Percentiles rank a stretch among this genome's conserved stretches.
Conservation (phyloP, 2,888 invertebrate species). For the Crematogaster levior region DNA sequence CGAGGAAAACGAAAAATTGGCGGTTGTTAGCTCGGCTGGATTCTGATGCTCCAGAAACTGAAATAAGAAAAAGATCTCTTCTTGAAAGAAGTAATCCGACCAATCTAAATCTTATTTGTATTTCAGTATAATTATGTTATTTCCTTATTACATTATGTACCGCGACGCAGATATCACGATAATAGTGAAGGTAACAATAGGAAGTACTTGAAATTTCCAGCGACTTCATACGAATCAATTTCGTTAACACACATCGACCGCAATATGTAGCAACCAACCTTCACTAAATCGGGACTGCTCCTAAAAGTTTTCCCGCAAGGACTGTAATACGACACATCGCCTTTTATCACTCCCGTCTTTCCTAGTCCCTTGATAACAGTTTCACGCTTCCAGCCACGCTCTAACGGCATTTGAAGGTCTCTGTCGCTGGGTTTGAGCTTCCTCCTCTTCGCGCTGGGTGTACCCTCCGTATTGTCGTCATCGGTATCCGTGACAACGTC, state of each 20-base stretch:
- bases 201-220: background rate
- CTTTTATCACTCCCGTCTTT: conserved; percentile 94
- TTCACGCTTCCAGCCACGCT: conserved; percentile 95
- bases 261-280: conserved; percentile 80
- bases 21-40: conserved; percentile 89
- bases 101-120: background rate
- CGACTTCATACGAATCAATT: conserved; percentile 16
- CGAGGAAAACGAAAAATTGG: conserved; percentile 97
- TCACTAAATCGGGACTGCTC: conserved; percentile 88
- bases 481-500: conserved; percentile 84
- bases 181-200: background rate
- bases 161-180: background rate
- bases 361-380: conserved; percentile 95
- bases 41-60: conserved; percentile 84
- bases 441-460: conserved; percentile 82
- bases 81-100: background rate
- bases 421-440: conserved; percentile 83
- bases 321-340: conserved; percentile 96
- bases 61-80: conserved; percentile 17
- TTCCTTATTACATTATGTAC: background rate
- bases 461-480: conserved; percentile 84
- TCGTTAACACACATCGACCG: conserved; percentile 20
- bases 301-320: conserved; percentile 89
- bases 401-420: conserved; percentile 83
- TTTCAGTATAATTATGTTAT: conserved; percentile 2